Conservation (phyloP, 2,113 vertebrate genomes). For the Tychaedon coryphoeus region DNA sequence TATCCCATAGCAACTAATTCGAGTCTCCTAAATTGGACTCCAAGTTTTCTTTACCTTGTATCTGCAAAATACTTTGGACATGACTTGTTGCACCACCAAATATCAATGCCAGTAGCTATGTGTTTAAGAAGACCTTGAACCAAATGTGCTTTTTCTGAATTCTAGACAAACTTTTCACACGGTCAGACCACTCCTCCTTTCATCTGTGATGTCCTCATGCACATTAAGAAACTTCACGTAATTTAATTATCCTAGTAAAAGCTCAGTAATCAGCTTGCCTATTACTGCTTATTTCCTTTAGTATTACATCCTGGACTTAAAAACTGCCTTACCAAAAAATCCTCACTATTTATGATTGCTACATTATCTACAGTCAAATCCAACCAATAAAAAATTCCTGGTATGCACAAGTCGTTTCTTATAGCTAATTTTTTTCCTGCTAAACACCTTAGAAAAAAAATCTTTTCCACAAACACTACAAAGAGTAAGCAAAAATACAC, state of each 20-base stretch:
- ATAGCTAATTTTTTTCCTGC: neutral
- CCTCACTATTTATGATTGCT: neutral
- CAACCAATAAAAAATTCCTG: neutral
- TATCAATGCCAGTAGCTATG: neutral
- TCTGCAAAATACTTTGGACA: neutral
- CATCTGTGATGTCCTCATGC: neutral
- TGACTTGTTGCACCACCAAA: neutral
- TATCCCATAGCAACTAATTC: neutral
- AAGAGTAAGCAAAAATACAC: neutral
- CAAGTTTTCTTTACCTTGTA: neutral
- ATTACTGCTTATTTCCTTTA: neutral
- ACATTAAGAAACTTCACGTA: neutral
- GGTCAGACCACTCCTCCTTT: neutral
- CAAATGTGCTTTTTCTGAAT: neutral
- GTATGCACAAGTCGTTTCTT: rapidly evolving
- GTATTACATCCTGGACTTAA: neutral
- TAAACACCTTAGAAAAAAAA: neutral
- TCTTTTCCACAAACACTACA: neutral
- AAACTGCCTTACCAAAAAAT: neutral
- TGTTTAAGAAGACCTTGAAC: slow-evolving; percentile 8
- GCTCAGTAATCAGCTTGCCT: neutral
- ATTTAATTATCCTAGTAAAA: slow-evolving; percentile 13
- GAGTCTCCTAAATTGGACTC: neutral
- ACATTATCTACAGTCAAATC: neutral
- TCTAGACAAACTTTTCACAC: neutral